These are phyloP conservation scores for Ascidia mentula DNA, from an alignment of 23 tunicate species.

Conservation along the genomic window DNA sequence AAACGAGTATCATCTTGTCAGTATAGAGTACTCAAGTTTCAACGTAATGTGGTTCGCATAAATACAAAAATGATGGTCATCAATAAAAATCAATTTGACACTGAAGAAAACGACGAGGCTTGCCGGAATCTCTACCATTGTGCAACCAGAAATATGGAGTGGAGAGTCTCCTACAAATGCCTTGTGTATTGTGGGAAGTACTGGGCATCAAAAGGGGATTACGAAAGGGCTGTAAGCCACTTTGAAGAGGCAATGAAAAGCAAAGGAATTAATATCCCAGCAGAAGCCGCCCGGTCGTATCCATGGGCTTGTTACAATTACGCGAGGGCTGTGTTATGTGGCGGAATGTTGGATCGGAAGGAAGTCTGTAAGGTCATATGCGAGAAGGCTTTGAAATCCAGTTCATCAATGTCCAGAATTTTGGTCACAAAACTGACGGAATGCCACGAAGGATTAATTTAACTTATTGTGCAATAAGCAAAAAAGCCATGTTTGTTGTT, in stretches of 20 bases:
- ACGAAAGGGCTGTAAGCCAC: neutral
- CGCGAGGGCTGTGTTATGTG: constrained; percentile 10
- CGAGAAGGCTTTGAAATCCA: neutral
- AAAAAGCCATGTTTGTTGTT: too few relatives aligned
- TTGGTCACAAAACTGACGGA: too few relatives aligned
- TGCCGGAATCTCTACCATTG: neutral
- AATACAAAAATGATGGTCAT: neutral
- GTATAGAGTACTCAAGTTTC: neutral
- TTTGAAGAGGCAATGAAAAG: neutral
- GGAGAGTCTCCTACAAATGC: neutral
- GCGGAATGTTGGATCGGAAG: neutral
- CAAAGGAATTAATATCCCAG: neutral
- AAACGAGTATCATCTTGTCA: neutral
- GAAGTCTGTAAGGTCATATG: neutral
- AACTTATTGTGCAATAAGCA: too few relatives aligned
- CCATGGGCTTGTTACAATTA: constrained; percentile 13
- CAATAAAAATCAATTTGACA: neutral
- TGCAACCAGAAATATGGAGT: neutral
- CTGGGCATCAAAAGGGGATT: constrained; percentile 10
- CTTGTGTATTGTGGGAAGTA: constrained; percentile 12
- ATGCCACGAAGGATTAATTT: too few relatives aligned
- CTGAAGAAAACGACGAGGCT: neutral
- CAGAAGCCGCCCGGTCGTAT: neutral
- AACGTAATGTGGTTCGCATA: neutral
- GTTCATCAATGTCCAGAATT: too few relatives aligned